Evolutionary conservation across 2,113 vertebrate species (phyloP), one percentile per base, ranked within the genome.

Genomic region (Myiozetetes cayanensis): DNA sequence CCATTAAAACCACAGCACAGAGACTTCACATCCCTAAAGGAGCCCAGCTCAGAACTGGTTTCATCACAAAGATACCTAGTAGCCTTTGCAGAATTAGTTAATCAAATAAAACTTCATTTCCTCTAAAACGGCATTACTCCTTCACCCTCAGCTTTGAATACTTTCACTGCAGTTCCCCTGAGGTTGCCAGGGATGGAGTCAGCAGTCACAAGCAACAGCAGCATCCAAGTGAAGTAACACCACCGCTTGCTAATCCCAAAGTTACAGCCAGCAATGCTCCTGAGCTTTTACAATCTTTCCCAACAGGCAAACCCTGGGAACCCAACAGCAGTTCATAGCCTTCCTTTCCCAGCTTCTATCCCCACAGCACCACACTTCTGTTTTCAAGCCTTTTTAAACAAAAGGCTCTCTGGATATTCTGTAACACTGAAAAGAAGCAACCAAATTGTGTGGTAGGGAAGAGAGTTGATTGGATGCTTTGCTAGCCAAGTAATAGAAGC

Each of bases 51-150:
- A 59, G 47, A 75, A 61, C 31, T 1, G 0, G 4, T 5, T 33
- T 79, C 4, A 2, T 28, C 39, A 6, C 15, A 59, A 8, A 1
- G 2, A 17, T 6, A 63, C 14, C 31, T 14, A 0, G 0, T 3
- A 58, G 22, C 6, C 39, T 50, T 39, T 43, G 3, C 46, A 78
- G 18, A 52, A 35, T 12, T 22, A 47, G 7, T 6, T 12, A 39
- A 33, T 4, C 22, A 83, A n/a, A 8, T 28, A 30, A 43, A 81
- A 44, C 2, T 3, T 2, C 8, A 15, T 63, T 87, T 84, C 55
- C 27, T 63, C 23, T 31, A 71, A 49, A 28, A 2, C 0, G 8
- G 3, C 19, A 55, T 27, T 33, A 17, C 8, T 67, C 43, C n/a
- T 55, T 10, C 25, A 68, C 23, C 10, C 46, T 66, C 16, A 27